Base-by-base conservation (phyloP, 2,888 invertebrate species). In the Andricus quercusramuli region DNA sequence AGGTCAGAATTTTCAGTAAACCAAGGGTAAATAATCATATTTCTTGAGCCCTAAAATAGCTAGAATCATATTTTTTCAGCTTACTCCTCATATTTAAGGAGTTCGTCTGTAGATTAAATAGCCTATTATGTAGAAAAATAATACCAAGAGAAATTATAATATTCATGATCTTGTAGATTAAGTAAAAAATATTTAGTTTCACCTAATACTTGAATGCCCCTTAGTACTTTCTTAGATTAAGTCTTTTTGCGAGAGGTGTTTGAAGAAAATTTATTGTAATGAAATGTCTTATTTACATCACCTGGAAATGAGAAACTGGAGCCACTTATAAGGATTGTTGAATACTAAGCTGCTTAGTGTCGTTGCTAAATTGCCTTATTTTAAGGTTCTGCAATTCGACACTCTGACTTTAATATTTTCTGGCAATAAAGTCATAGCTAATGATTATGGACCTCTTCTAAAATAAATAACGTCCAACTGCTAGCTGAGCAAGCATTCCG, bases 331-430 rank as follows among this genome's bases (percentile, higher is more conserved):
- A 85, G 84, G 86, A 87, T 88, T 81, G 84, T 85, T 85, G 86
- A 88, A 89, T 86, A 85, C 86, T 87, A 87, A 88, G 87, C 88
- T 85, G 83, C 86, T 88, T 87, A 89, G 85, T 82, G 81, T 66
- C 80, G 83, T 74, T 77, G 79, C 79, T 80, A 82, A 85, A 84
- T 81, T 83, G 82, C 84, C 83, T 84, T 81, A 83, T 83, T 85
- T 84, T 80, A 81, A 83, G 77, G 82, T 84, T 68, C 77, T 78
- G 81, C 83, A 80, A 83, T 85, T 83, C 79, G 82, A 81, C 79
- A 84, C 82, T 81, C 78, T 82, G 78, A 82, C 84, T 84, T 80
- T 82, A 81, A 84, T 85, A 85, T 84, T 85, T 80, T 79, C 80
- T 20, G 20, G 17, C 8, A 17, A 51, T 29, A 6, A 51, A 70